These are phyloP conservation scores for Drosophila mettleri DNA, from an alignment of 2,888 invertebrate genomes.

Conservation along the genomic window DNA sequence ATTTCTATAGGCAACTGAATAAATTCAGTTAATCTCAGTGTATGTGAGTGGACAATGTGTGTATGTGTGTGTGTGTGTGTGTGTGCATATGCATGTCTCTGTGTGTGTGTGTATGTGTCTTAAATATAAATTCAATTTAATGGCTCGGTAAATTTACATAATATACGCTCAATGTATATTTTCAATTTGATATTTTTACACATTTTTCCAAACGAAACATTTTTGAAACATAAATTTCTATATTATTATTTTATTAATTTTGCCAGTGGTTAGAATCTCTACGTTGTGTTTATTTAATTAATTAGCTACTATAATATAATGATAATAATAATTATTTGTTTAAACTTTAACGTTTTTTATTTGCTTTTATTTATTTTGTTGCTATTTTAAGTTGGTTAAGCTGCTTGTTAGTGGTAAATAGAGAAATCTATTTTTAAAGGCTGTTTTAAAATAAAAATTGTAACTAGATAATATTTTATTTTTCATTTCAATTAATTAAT, in stretches of 20 bases:
- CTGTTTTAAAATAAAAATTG: conserved; percentile 14
- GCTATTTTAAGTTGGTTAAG: conserved; percentile 71
- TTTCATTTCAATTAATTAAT: conserved; percentile 10
- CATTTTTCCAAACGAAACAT: conserved; percentile 52
- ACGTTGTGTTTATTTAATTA: conserved; percentile 51
- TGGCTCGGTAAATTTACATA: conserved; percentile 84
- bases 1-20: conserved; percentile 58
- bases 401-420: conserved; percentile 71
- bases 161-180: conserved; percentile 71
- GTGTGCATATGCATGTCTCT: no score
- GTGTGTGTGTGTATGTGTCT: conserved; percentile 54
- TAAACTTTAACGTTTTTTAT: conserved; percentile 69
- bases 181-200: conserved; percentile 50
- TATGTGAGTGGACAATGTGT: conserved; percentile 59
- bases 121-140: conserved; percentile 84
- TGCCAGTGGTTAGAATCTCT: conserved; percentile 43
- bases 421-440: conserved; percentile 55
- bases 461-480: conserved; percentile 17
- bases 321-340: conserved; percentile 58
- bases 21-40: conserved; percentile 46
- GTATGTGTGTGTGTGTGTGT: conserved; percentile 58
- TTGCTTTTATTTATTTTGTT: conserved; percentile 2
- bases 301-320: conserved; percentile 69
- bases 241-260: conserved; percentile 21
- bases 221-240: conserved; percentile 47